Base-by-base conservation (phyloP, 2,113 vertebrate species). In the Neofelis nebulosa region DNA sequence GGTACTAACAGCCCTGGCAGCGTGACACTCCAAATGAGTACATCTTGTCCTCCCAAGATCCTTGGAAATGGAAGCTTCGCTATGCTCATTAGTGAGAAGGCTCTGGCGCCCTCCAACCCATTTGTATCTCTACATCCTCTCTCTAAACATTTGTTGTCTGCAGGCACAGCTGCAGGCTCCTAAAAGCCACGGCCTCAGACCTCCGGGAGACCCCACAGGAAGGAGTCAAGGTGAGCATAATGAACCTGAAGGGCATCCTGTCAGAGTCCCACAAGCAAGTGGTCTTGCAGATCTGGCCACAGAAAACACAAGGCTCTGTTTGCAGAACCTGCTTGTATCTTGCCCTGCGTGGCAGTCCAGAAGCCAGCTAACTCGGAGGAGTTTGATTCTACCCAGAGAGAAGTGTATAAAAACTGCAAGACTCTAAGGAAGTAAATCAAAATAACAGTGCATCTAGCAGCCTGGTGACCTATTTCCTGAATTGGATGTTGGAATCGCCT, bases 401-500 rank as follows among this genome's bases (percentile, higher is more conserved):
- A 94, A 95, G 57, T 92, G 19, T 95, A 79, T 83, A 85, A 97
- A 97, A 90, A 94, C 92, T 91, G 65, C 48, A 83, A 88, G 80
- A 95, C 91, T 74, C 18, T 76, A 63, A 96, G 96, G 90, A 97
- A 96, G 96, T 95, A 97, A 98, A 98, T 98, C 95, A 97, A 97
- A 98, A 95, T 96, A 97, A 95, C 80, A 96, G 94, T 66, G 92
- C 87, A 94, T 98, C 97, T 93, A 86, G 57, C 71, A 96, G 97
- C 97, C 97, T 61, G 95, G 95, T 98, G 98, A 98, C 97, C 97
- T 97, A 96, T 76, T 98, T 98, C 98, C 97, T 98, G 97, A 97
- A 96, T 97, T 95, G 95, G 76, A 96, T 92, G 89, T 66, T 98
- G 98, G 96, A 98, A 94, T 95, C 27, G 48, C 94, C 97, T 98